Base-by-base conservation (phyloP, 2,113 vertebrate species). In the Myrmophylax atrothorax region DNA sequence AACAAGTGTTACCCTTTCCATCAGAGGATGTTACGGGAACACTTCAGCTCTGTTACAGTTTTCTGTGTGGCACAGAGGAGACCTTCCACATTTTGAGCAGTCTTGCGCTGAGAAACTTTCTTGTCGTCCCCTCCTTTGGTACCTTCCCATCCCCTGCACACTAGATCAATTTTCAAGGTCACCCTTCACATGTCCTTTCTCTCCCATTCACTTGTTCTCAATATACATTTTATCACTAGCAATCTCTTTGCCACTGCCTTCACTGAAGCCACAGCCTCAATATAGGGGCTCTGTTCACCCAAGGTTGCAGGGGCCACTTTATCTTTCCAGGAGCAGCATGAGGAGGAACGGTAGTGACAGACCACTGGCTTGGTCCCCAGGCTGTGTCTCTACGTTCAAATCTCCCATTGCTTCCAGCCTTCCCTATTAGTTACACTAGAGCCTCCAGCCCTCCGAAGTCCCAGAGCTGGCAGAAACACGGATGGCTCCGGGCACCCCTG, bases 261-360 rank as follows among this genome's bases (percentile, higher is more conserved):
- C 38, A 11, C 58, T 7, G 50, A 66, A 75, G 62, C 81, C 60
- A 18, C 50, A 77, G 91, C 79, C 55, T 64, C 56, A 29, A 28
- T 7, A 52, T 35, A n/a, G 24, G 42, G 46, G 3, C 3, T 72
- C 38, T 86, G 17, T 10, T 60, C 42, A 33, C 62, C 16, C 6
- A 8, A 63, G 62, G 11, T 12, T 89, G 63, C 72, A 89, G 72
- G 28, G 28, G 64, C 55, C 40, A 14, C 62, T 92, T 20, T 11
- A 33, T 28, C 18, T 38, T 74, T 67, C 66, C 68, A 59, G 62
- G 35, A 92, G 53, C 70, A 68, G 79, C 28, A 6, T 95, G 97
- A 96, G 89, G 55, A 89, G 86, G n/a, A 97, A 75, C 3, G 2
- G 64, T 55, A 96, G 73, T 96, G 97, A 97, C 97, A 97, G 93